phyloP scores from a whole-genome alignment of 2,888 invertebrate species.

The Rhaphigaster nebulosa region DNA sequence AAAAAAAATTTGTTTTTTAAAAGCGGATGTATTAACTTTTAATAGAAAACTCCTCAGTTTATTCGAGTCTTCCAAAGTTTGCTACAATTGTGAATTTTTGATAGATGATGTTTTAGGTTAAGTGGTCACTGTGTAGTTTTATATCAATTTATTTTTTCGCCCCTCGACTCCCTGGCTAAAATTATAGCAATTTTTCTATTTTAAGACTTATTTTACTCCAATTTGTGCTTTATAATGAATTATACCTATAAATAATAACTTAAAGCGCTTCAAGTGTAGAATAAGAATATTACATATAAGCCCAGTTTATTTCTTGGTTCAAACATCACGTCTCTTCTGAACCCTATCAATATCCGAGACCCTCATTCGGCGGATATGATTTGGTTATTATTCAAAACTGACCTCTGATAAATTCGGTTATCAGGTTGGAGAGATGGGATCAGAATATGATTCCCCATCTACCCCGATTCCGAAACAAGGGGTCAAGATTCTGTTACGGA shows the following conservation, averaged over 20 bases:
- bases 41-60: no score
- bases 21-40: no score
- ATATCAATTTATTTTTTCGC: no score
- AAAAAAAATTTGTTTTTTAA: no score
- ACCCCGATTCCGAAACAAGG: background rate
- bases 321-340: background rate
- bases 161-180: no score
- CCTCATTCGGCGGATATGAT: background rate
- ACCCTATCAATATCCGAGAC: background rate
- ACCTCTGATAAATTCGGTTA: slow-evolving; percentile 55
- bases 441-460: background rate
- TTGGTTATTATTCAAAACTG: slow-evolving; percentile 35
- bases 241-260: background rate
- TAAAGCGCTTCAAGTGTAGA: background rate
- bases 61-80: no score
- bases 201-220: no score
- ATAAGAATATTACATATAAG: background rate
- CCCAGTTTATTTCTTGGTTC: background rate
- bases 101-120: no score
- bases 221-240: background rate
- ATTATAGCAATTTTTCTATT: no score
- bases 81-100: no score
- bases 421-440: slow-evolving; percentile 51
- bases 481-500: slow-evolving; percentile 38
- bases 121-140: no score